These are phyloP conservation scores for Salvelinus namaycush DNA, from an alignment of 2,113 vertebrate genomes.

Conservation along the genomic window DNA sequence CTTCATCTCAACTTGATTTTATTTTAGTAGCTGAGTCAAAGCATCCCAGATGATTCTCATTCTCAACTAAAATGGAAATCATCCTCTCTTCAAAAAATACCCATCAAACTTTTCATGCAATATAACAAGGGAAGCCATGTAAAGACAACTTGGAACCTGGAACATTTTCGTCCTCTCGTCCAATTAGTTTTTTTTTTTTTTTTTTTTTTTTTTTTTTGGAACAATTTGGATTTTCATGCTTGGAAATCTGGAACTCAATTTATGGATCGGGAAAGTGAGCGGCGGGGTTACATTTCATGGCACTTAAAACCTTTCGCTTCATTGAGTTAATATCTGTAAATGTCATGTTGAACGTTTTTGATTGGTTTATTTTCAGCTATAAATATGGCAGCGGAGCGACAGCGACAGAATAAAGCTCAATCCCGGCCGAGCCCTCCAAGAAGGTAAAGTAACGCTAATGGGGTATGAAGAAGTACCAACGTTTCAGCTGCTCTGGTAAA, in stretches of 20 bases:
- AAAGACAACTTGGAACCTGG: conserved; percentile 31
- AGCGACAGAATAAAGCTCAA: conserved; percentile 93
- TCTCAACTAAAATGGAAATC: not conserved
- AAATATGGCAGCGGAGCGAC: conserved; percentile 99
- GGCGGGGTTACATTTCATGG: conserved; percentile 33
- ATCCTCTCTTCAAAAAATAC: not conserved
- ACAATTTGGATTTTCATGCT: conserved; percentile 48
- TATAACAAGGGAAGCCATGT: conserved; percentile 15
- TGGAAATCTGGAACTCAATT: conserved; percentile 49
- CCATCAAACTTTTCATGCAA: not conserved
- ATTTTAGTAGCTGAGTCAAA: too few relatives aligned
- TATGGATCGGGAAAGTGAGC: conserved; percentile 52
- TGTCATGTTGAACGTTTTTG: conserved; percentile 95
- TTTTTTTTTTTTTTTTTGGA: not conserved
- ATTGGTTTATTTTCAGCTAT: conserved; percentile 99
- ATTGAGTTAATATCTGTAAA: conserved; percentile 54
- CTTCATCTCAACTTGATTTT: too few relatives aligned
- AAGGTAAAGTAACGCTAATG: conserved; percentile 97
- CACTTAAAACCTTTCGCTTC: not conserved
- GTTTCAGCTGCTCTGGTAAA: conserved; percentile 53
- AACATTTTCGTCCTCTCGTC: conserved; percentile 49
- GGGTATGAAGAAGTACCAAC: conserved; percentile 64
- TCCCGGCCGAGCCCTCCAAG: conserved; percentile 95
- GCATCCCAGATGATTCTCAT: too few relatives aligned
- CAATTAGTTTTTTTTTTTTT: conserved; percentile 5